Evolutionary conservation across 2,113 vertebrate genomes (phyloP).

Genomic region (Abramis brama): DNA sequence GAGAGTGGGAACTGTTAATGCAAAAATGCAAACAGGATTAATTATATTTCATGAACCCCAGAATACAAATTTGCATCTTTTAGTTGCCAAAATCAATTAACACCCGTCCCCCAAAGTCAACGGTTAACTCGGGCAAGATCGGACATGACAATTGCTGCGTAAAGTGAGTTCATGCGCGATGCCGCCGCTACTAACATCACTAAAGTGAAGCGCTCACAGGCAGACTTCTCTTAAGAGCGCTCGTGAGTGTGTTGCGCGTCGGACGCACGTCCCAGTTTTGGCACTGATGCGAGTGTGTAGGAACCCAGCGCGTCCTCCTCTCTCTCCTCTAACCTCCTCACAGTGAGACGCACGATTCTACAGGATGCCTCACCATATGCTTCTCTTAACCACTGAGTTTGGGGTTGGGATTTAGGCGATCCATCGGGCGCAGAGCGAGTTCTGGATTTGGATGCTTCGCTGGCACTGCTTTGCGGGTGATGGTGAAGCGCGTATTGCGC

Average conservation of each 20-base stretch:
- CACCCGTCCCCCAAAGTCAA: conserved; percentile 32
- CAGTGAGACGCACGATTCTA: conserved; percentile 40
- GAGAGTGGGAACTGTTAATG: background rate
- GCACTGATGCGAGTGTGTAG: conserved; percentile 45
- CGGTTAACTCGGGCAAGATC: conserved; percentile 12
- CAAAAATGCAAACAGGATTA: background rate
- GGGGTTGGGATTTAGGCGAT: conserved; percentile 53
- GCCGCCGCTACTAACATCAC: conserved; percentile 22
- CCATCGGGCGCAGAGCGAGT: conserved; percentile 48
- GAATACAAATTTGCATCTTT: conserved; percentile 37
- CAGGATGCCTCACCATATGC: conserved; percentile 53
- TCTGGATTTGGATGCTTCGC: conserved; percentile 53
- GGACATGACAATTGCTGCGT: conserved; percentile 6
- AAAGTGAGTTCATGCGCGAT: conserved; percentile 27
- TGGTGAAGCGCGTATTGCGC: conserved; percentile 60
- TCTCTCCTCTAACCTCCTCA: conserved; percentile 32
- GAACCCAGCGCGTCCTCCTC: conserved; percentile 40
- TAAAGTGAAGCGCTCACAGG: background rate
- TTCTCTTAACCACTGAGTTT: conserved; percentile 51
- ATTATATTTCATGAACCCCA: background rate
- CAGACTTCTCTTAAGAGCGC: conserved; percentile 25
- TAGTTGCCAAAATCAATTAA: conserved; percentile 42
- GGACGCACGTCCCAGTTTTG: conserved; percentile 52
- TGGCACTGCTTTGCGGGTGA: conserved; percentile 51
- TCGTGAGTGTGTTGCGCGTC: conserved; percentile 42